These are phyloP conservation scores for Caenorhabditis wallacei DNA, from an alignment of 2,888 invertebrate species.

Conservation along the genomic window DNA sequence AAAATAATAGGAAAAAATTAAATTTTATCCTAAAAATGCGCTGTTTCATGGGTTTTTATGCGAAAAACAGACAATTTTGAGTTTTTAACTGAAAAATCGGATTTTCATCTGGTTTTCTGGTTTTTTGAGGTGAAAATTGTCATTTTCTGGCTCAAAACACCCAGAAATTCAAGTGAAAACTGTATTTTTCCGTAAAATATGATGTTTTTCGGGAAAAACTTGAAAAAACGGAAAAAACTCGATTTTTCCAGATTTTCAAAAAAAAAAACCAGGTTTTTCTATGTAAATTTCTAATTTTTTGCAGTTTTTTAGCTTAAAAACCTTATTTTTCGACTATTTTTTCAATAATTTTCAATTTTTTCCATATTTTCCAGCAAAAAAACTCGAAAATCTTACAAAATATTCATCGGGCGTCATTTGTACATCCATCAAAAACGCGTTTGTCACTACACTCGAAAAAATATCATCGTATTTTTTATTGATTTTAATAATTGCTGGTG, in stretches of 20 bases:
- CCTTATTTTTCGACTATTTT: neutral
- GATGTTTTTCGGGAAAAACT: neutral
- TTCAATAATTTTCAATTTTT: neutral
- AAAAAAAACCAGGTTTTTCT: neutral
- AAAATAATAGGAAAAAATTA: too few relatives aligned
- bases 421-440: conserved; percentile 26
- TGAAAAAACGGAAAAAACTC: neutral
- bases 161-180: too few relatives aligned
- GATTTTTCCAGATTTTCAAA: neutral
- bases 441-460: conserved; percentile 40
- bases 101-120: too few relatives aligned
- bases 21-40: too few relatives aligned
- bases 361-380: neutral
- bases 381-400: conserved; percentile 14
- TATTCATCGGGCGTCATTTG: conserved; percentile 9
- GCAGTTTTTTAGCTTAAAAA: neutral
- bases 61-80: too few relatives aligned
- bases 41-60: too few relatives aligned
- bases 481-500: conserved; percentile 1
- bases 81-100: too few relatives aligned
- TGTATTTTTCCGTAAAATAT: neutral
- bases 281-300: neutral
- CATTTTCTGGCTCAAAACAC: too few relatives aligned
- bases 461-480: conserved; percentile 57
- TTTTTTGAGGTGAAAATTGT: too few relatives aligned